Evolutionary conservation across 2,113 vertebrate genomes (phyloP).

Genomic region (Cyphomyrus discorhynchus): DNA sequence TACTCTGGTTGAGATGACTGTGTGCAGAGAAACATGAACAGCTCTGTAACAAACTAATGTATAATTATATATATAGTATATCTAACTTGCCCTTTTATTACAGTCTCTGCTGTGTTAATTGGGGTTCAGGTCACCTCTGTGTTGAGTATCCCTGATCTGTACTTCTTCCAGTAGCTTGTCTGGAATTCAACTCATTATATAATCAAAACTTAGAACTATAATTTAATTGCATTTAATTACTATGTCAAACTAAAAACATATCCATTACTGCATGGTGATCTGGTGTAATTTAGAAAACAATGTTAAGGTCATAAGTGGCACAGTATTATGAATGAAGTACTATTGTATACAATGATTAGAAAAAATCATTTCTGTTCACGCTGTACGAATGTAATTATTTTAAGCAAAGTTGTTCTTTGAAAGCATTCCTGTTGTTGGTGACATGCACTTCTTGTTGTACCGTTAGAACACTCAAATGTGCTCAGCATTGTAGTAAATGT

Average conservation of each 20-base stretch:
- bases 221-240: constrained; percentile 27
- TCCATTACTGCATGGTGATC: not conserved
- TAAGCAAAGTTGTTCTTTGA: not conserved
- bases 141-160: constrained; percentile 32
- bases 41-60: not conserved
- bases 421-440: not conserved
- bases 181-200: not conserved
- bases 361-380: not conserved
- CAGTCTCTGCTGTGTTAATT: constrained; percentile 28
- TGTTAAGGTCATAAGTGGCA: not conserved
- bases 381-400: not conserved
- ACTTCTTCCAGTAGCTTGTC: constrained; percentile 26
- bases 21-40: not conserved
- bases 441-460: not conserved
- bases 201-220: not conserved
- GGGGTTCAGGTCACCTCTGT: constrained; percentile 29
- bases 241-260: not conserved
- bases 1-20: not conserved
- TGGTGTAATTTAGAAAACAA: not conserved
- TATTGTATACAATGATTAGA: not conserved
- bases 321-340: not conserved
- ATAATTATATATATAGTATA: not conserved
- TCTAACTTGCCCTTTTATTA: not conserved
- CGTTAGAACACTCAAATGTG: not conserved
- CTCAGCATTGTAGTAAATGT: not conserved